Base-by-base conservation (phyloP, 2,888 invertebrate genomes). In the Perdita meconis region DNA sequence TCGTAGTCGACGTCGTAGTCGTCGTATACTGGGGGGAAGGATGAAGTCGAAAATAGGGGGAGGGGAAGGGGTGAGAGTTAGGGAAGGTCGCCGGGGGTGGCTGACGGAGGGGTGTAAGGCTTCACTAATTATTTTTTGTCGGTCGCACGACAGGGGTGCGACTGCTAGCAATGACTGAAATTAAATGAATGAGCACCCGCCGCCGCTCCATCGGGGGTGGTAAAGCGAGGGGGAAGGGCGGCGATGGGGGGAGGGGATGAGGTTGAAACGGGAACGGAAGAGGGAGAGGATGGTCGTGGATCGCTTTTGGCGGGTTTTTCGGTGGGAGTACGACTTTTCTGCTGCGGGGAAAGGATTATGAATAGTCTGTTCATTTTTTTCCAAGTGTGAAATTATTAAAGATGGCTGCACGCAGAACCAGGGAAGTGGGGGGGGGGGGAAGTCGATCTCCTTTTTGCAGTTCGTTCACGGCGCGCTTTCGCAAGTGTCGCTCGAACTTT, bases 91-190 rank as follows among this genome's bases (percentile, higher is more conserved):
- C 60, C 2, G 19, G 40, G 53, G 75, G 36, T 51, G 73, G 78
- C 79, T 76, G 83, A 82, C 84, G 81, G 85, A 77, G 85, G 88
- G 89, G 88, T 86, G 84, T 89, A 90, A 89, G 91, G 92, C 91
- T 92, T 92, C 91, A 89, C 92, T 92, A 92, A 92, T 92, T 92
- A 92, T 92, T 92, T 92, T 92, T 92, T 91, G 91, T 91, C 89
- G 91, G 89, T 86, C 89, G 89, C 91, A 87, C 91, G 89, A 90
- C 89, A 90, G 89, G 92, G 90, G 90, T 89, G 90, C 89, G 89
- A 87, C 89, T 85, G 87, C 87, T 87, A 87, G 87, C 89, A 88
- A 90, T 91, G 90, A 90, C 91, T 91, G 86, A 90, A 91, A 92
- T 92, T 91, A 90, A 92, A 92, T 90, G 91, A 92, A 90, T 88